Percentiles rank a stretch among this genome's conserved stretches.
phyloP scores from a whole-genome alignment of 2,797 vertebrate species.

The Pristis pectinata region DNA sequence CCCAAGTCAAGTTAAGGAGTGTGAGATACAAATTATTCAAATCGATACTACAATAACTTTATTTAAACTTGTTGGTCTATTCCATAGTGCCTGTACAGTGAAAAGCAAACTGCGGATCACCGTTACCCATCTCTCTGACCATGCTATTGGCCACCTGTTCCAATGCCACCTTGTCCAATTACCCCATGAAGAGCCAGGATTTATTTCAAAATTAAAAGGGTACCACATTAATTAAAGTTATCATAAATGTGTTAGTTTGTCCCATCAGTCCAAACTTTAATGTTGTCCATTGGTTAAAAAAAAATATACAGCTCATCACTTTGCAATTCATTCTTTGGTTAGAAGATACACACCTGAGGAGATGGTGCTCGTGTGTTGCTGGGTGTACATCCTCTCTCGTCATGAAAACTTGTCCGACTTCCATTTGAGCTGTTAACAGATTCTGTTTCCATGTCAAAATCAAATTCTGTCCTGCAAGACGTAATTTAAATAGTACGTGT shows the following conservation, averaged over 20 bases:
- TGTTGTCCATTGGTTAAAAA: neutral
- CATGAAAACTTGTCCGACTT: constrained; percentile 52
- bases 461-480: constrained; percentile 64
- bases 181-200: too few species aligned
- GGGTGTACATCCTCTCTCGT: constrained; percentile 42
- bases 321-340: neutral
- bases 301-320: neutral
- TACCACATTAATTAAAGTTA: too few species aligned
- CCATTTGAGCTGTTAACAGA: constrained; percentile 59
- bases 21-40: neutral
- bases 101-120: too few species aligned
- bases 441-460: constrained; percentile 80
- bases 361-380: constrained; percentile 37
- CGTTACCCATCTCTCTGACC: too few species aligned
- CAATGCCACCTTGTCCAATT: too few species aligned
- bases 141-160: too few species aligned
- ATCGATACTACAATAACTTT: neutral
- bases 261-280: constrained; percentile 36
- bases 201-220: too few species aligned
- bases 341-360: constrained; percentile 38
- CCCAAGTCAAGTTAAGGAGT: neutral
- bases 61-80: too few species aligned
- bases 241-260: neutral
- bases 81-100: too few species aligned
- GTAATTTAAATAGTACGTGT: neutral